Evolutionary conservation across 1,140 invertebrate genomes (phyloP), one percentile per base, ranked within the genome.

Genomic region (Forficula auricularia): DNA sequence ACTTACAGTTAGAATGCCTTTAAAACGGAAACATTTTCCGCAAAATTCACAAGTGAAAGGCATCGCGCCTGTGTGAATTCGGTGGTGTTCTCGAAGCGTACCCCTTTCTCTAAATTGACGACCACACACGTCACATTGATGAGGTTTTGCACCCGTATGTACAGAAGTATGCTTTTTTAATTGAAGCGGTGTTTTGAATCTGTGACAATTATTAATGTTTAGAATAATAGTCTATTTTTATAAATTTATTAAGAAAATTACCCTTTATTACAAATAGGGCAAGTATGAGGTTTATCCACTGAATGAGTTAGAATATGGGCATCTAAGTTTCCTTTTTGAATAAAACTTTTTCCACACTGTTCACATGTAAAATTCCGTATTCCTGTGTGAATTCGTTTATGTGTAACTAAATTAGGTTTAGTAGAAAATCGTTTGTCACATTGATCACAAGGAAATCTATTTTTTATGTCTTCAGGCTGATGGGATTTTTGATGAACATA

Each of bases 31-130:
- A 40, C 66, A 61, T 57, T 80, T 79, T 15, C 70, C 73, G 52
- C 78, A 81, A 54, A 72, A 77, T 53, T 75, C 71, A 49, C 78
- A 81, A 13, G 71, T 68, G 48, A 75, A 77, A 1, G 86, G 86
- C 68, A 86, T 82, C 32, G 80, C 80, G 12, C 84, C 85, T 2
- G 86, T 91, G 53, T 92, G 88, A 30, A 80, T 75, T 44, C 71
- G 58, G 43, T 68, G 62, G 52, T 74, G 71, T 54, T 73, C 72
- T 40, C 68, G 67, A 19, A 74, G 51, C 3, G 71, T 73, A 3
- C 70, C 68, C 39, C 68, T 61, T 53, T 79, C 67, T 45, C 75
- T 59, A 52, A 85, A 86, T 44, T 73, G 70, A 47, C 76, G 63
- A 1, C 76, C 75, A 52, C 81, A 85, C 33, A 75, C 70, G 22